A percentile compares a stretch with the other conserved stretches of the same genome.
Evolutionary conservation across 2,797 vertebrate species (phyloP).

Genomic region (Fringilla coelebs): DNA sequence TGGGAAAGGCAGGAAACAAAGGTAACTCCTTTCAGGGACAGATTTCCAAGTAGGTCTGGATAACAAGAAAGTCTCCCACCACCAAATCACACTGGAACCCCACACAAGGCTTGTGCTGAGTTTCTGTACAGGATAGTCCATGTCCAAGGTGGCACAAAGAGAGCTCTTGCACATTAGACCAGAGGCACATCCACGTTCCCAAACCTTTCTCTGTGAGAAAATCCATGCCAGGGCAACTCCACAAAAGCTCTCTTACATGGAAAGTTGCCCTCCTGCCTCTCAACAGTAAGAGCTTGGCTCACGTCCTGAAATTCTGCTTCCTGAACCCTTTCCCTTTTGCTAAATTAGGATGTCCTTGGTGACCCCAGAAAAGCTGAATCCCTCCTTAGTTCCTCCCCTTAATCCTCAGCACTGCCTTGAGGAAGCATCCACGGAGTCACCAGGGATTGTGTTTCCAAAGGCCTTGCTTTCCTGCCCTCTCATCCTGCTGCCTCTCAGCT

Average conservation of each 20-base stretch:
- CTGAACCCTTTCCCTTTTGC: neutral
- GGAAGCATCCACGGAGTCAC: neutral
- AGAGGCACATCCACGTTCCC: neutral
- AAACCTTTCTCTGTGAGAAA: neutral
- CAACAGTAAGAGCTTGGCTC: neutral
- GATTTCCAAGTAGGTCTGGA: neutral
- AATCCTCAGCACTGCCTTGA: neutral
- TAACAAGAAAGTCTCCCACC: neutral
- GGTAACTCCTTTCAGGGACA: neutral
- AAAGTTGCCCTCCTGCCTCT: neutral
- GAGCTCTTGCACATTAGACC: neutral
- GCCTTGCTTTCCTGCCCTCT: neutral
- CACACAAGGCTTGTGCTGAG: neutral
- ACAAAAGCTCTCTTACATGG: neutral
- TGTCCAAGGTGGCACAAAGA: neutral
- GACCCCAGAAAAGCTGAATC: neutral
- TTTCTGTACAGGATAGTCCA: neutral
- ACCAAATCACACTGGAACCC: neutral
- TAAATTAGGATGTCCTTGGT: neutral
- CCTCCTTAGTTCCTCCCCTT: neutral
- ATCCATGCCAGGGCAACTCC: neutral
- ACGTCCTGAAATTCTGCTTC: neutral
- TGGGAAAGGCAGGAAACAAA: neutral
- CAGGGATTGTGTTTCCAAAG: neutral
- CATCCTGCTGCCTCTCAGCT: slow-evolving; percentile 6